Percentiles rank a stretch among this genome's conserved stretches.
Conservation (phyloP, 1,140 invertebrate genomes). For the Ips typographus region DNA sequence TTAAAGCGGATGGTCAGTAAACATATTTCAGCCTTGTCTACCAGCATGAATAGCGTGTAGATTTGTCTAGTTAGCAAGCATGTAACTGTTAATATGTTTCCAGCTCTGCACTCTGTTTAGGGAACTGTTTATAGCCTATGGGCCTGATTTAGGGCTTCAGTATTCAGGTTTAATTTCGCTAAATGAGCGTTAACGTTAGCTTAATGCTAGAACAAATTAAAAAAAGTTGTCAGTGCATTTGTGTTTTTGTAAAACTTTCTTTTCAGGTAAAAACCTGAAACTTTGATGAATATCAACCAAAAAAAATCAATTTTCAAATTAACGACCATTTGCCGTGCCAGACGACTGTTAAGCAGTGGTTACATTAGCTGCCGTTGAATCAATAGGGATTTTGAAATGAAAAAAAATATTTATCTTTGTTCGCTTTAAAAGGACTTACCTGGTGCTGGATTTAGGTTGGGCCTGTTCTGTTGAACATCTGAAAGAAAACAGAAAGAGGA, state of each 20-base stretch:
- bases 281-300: conserved; percentile 26
- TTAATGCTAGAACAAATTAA: too few species aligned
- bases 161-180: not conserved
- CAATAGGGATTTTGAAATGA: conserved; percentile 21
- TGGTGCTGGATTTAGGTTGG: conserved; percentile 24
- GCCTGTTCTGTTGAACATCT: conserved; percentile 26
- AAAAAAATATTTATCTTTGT: conserved; percentile 18
- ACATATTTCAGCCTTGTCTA: conserved; percentile 19
- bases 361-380: conserved; percentile 23
- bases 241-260: conserved; percentile 13
- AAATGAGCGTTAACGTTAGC: not conserved
- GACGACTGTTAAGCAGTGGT: conserved; percentile 25
- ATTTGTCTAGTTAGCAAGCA: conserved; percentile 19
- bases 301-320: conserved; percentile 37
- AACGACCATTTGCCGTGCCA: conserved; percentile 33
- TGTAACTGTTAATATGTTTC: conserved; percentile 23
- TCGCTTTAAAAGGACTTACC: conserved; percentile 21
- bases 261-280: conserved; percentile 3
- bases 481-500: conserved; percentile 10
- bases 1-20: conserved; percentile 6
- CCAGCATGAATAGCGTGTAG: conserved; percentile 20
- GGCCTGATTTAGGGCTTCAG: conserved; percentile 4
- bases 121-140: not conserved
- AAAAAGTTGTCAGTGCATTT: not conserved
- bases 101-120: not conserved